A percentile compares a stretch with the other conserved stretches of the same genome.
Evolutionary conservation across 2,888 invertebrate species (phyloP).

Genomic region (Phengaris arion): DNA sequence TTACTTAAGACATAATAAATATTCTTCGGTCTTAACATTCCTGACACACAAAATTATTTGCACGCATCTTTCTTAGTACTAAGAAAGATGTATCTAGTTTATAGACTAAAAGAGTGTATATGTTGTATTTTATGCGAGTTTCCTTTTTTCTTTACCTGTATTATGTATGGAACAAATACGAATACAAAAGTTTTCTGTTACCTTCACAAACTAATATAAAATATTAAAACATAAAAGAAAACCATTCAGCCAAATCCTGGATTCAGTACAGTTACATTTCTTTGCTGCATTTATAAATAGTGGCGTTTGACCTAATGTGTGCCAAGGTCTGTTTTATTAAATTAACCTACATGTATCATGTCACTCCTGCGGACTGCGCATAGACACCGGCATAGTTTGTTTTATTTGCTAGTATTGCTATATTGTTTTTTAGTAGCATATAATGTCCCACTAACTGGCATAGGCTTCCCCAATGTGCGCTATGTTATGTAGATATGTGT

Average conservation of each 20-base stretch:
- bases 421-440: too few species aligned
- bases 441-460: too few species aligned
- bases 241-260: not conserved
- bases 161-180: not conserved
- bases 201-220: too few species aligned
- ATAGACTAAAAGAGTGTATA: not conserved
- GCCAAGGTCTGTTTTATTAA: slow-evolving; percentile 26
- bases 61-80: not conserved
- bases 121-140: not conserved
- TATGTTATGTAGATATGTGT: too few species aligned
- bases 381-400: not conserved
- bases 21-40: not conserved
- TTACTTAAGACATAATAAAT: not conserved
- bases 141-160: not conserved
- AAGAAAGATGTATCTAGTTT: not conserved
- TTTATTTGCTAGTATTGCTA: not conserved
- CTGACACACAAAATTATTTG: not conserved
- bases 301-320: slow-evolving; percentile 16
- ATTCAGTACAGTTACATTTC: slow-evolving; percentile 10
- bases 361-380: slow-evolving; percentile 10
- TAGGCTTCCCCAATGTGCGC: too few species aligned
- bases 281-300: slow-evolving; percentile 18
- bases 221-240: not conserved
- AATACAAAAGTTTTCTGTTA: not conserved
- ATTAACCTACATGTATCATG: slow-evolving; percentile 24